Conservation (phyloP, 2,888 invertebrate genomes). For the Agrotis segetum region DNA sequence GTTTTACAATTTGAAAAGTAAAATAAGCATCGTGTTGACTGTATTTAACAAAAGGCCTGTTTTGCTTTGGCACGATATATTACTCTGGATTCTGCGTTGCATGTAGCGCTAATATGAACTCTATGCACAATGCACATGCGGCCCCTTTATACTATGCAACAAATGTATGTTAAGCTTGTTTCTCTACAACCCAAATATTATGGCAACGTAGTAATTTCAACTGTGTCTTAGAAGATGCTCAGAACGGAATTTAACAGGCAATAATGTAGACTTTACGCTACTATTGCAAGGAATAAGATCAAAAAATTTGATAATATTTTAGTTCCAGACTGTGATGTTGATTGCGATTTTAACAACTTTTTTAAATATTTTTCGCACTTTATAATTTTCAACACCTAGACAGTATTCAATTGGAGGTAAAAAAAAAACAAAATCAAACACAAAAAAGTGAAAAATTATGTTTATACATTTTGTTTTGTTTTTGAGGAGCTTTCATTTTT, state of each 20-base stretch:
- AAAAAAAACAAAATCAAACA: too few relatives aligned
- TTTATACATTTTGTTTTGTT: too few relatives aligned
- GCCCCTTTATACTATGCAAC: not conserved
- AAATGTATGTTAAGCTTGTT: not conserved
- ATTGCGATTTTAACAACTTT: too few relatives aligned
- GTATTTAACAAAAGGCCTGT: not conserved
- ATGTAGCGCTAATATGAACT: not conserved
- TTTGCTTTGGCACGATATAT: not conserved
- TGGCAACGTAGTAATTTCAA: not conserved
- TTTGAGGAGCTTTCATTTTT: too few relatives aligned
- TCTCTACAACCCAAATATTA: not conserved
- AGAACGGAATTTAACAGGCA: not conserved
- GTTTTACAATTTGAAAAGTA: not conserved
- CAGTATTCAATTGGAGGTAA: too few relatives aligned
- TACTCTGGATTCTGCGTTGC: not conserved
- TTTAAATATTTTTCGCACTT: not conserved
- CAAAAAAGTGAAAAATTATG: too few relatives aligned
- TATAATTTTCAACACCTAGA: too few relatives aligned
- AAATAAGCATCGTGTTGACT: too few relatives aligned
- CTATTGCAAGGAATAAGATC: too few relatives aligned
- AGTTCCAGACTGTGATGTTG: too few relatives aligned
- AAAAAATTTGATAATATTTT: too few relatives aligned
- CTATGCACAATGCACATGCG: too few relatives aligned
- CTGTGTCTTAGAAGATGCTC: not conserved
- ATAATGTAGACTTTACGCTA: not conserved